Percentiles rank a stretch among this genome's conserved stretches.
phyloP scores from a whole-genome alignment of 2,888 invertebrate genomes.

The Chymomyza caudatula region DNA sequence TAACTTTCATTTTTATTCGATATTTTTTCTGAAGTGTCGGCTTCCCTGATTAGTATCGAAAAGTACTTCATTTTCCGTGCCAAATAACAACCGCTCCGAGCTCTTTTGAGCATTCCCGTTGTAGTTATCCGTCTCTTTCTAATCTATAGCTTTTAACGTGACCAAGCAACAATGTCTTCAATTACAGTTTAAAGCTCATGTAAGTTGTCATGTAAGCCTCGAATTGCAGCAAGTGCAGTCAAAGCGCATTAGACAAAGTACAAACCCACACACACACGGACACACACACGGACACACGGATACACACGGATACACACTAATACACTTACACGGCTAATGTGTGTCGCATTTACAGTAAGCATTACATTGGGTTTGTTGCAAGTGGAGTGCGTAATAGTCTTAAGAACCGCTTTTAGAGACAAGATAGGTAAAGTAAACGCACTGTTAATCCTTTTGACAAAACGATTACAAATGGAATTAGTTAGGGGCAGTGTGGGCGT shows the following conservation, averaged over 20 bases:
- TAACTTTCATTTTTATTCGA: no score
- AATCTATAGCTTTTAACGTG: background rate
- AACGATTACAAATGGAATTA: slow-evolving; percentile 66
- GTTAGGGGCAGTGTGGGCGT: slow-evolving; percentile 36
- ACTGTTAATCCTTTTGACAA: slow-evolving; percentile 67
- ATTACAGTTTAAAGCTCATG: slow-evolving; percentile 65
- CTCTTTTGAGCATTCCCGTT: background rate
- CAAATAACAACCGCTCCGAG: background rate
- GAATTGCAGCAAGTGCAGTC: slow-evolving; percentile 52
- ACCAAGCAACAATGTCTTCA: slow-evolving; percentile 38
- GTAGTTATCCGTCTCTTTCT: background rate
- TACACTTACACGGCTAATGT: slow-evolving; percentile 58
- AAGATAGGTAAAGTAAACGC: background rate
- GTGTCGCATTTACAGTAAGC: slow-evolving; percentile 56
- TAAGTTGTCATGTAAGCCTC: slow-evolving; percentile 64
- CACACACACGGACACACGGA: background rate
- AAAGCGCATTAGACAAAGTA: slow-evolving; percentile 59
- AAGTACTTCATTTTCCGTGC: no score
- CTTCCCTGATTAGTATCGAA: no score
- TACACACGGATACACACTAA: slow-evolving; percentile 28
- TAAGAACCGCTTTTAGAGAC: background rate
- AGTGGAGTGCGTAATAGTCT: background rate
- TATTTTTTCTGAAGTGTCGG: no score
- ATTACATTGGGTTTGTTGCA: slow-evolving; percentile 46
- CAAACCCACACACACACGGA: slow-evolving; percentile 36